Conservation (phyloP, 2,113 vertebrate genomes). For the Sinocyclocheilus anophthalmus region DNA sequence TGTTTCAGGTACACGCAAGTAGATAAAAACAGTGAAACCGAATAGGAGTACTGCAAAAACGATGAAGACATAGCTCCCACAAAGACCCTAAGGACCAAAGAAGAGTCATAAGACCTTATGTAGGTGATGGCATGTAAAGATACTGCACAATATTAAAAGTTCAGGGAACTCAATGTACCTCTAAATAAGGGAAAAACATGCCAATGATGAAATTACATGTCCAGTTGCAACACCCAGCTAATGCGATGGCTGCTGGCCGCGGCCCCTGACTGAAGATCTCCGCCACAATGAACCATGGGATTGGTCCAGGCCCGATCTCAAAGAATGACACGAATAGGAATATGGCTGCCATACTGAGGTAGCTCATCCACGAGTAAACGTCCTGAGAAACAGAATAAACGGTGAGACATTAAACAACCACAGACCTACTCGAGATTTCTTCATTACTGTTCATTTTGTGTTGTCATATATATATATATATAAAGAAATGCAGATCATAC, state of each 20-base stretch:
- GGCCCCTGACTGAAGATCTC: constrained; percentile 98
- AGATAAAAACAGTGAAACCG: constrained; percentile 81
- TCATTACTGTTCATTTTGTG: not conserved
- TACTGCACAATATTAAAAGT: not conserved
- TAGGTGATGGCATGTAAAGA: not conserved
- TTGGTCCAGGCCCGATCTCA: constrained; percentile 94
- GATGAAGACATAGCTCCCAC: constrained; percentile 83
- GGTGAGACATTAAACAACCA: not conserved
- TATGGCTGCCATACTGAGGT: constrained; percentile 87
- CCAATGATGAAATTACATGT: constrained; percentile 92
- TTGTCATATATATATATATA: not conserved
- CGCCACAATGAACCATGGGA: constrained; percentile 97
- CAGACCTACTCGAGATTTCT: not conserved
- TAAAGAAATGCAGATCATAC: constrained; percentile 69
- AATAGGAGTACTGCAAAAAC: constrained; percentile 86
- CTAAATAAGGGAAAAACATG: constrained; percentile 90
- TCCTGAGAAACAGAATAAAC: constrained; percentile 63
- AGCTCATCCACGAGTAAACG: constrained; percentile 88
- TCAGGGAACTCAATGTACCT: constrained; percentile 70
- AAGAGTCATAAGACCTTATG: not conserved
- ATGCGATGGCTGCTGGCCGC: constrained; percentile 86
- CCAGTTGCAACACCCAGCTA: constrained; percentile 94
- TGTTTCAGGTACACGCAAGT: constrained; percentile 90
- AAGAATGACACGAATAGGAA: constrained; percentile 96
- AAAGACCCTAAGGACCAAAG: constrained; percentile 72